Evolutionary conservation across 2,888 invertebrate species (phyloP), one percentile per base, ranked within the genome.

Genomic region (Pandemis cinnamomeana): DNA sequence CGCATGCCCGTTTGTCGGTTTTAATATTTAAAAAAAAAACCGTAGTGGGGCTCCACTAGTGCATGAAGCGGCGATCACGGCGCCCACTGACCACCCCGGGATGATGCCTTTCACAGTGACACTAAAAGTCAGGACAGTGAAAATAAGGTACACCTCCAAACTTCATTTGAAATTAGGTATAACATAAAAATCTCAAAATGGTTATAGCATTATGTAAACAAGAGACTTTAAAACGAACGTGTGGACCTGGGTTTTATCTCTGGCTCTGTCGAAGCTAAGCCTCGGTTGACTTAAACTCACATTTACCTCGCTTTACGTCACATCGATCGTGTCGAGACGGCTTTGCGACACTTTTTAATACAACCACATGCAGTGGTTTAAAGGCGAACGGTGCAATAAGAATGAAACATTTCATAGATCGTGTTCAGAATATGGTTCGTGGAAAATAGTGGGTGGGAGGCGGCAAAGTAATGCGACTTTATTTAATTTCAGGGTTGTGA

Each of bases 281-380:
- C 69, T 64, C 64, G 53, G 69, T 42, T 69, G 73, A 70, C 73
- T 73, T 73, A 73, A 73, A 73, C 69, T 73, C 73, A 48, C 69
- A 73, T 73, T 73, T 73, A 70, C 69, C 69, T 55, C 73, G 73
- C 36, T 70, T 70, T 68, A 55, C 67, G 46, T 53, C 67, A 53
- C 72, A 72, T 72, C 73, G 73, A 73, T 70, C 69, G 73, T 69
- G 69, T 66, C 60, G 73, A 70, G 64, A 48, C 64, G 69, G 64
- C 73, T 73, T 73, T 70, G 64, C 72, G 64, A 64, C 73, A 73
- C 73, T 70, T 70, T 73, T 73, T 69, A 73, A 73, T 70, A 73
- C 64, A 70, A 70, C 64, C 64, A 20, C 69, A 60, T 70, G 69
- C 58, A 64, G 48, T 46, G 42, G 63, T 58, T 69, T 42, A 64